Evolutionary conservation across 23 tunicate genomes (phyloP), one percentile per base, ranked within the genome.

Genomic region (Styela clava): DNA sequence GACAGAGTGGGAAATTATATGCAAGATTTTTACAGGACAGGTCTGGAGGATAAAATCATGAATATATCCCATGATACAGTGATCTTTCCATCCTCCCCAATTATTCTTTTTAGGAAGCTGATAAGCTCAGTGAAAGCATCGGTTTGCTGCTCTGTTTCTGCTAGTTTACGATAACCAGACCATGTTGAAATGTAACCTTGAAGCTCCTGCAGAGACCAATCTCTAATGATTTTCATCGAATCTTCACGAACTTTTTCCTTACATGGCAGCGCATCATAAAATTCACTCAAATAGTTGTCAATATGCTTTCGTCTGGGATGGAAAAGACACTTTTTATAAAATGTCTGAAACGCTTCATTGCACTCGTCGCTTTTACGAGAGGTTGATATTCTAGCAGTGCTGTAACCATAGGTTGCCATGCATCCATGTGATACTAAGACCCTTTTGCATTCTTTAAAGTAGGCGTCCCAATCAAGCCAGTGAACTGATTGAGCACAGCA

Each of bases 291-390:
- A 74, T 70, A 83, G 77, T 90, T 70, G 68, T 85, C 89, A 3
- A 90, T 64, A 78, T 85, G 89, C 3, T 61, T 44, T 68, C 96
- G 64, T 65, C 96, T 64, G 19, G 96, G 86, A 82, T 90, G 89
- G 30, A 85, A 90, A 12, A 63, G 30, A 77, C 89, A 90, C 56
- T 74, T 76, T 2, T 68, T 3, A 56, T 80, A 82, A 44, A 81
- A 85, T 0, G 68, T 31, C 33, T 37, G 35, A 56, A 90, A 61
- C 31, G 82, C 31, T 63, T 36, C 35, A 33, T 90, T 77, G 36
- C 81, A 44, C 62, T 12, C 18, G 1, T 44, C 64, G 0, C 21
- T 27, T 29, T 24, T 12, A 1, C 44, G 35, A 35, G 35, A 26
- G 24, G 31, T 56, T 21, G 1, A 21, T 1, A 76, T 44, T 52